Percentiles rank a stretch among this genome's conserved stretches.
Conservation (phyloP, 2,888 invertebrate species). For the Phortica okadai region DNA sequence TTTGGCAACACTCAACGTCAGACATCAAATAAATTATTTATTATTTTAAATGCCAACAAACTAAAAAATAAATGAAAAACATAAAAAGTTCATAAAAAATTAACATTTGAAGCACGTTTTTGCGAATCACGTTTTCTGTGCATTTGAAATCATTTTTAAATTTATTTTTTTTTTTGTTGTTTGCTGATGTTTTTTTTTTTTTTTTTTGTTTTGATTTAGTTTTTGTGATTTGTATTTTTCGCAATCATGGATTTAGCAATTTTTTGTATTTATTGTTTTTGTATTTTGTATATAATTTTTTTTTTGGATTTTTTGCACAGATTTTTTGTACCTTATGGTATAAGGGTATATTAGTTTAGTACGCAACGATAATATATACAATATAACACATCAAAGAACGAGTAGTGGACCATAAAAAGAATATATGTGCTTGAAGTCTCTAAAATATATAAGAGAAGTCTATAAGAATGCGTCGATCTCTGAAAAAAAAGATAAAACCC, state of each 20-base stretch:
- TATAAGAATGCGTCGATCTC: too few relatives aligned
- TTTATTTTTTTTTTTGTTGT: constrained; percentile 22
- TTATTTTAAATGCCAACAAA: constrained; percentile 33
- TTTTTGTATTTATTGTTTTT: constrained; percentile 33
- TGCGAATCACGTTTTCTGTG: constrained; percentile 60
- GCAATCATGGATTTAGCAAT: constrained; percentile 42
- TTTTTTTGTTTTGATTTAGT: constrained; percentile 41
- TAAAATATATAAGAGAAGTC: too few relatives aligned
- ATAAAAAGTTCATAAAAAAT: constrained; percentile 40
- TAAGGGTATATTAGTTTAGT: too few relatives aligned
- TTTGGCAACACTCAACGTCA: not conserved
- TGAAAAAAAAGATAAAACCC: too few relatives aligned
- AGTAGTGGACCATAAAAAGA: too few relatives aligned
- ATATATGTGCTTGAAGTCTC: too few relatives aligned
- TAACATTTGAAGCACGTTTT: constrained; percentile 63
- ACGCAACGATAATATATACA: too few relatives aligned
- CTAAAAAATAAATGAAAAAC: constrained; percentile 35
- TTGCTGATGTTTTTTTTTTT: constrained; percentile 42
- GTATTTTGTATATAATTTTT: constrained; percentile 36
- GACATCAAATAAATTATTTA: constrained; percentile 45
- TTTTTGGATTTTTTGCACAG: not conserved
- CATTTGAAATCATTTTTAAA: constrained; percentile 36
- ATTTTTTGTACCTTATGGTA: too few relatives aligned
- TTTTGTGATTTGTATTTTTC: constrained; percentile 31
- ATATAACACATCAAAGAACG: too few relatives aligned